Evolutionary conservation across 2,113 vertebrate species (phyloP), one percentile per base, ranked within the genome.

Genomic region (Cathartes aura): DNA sequence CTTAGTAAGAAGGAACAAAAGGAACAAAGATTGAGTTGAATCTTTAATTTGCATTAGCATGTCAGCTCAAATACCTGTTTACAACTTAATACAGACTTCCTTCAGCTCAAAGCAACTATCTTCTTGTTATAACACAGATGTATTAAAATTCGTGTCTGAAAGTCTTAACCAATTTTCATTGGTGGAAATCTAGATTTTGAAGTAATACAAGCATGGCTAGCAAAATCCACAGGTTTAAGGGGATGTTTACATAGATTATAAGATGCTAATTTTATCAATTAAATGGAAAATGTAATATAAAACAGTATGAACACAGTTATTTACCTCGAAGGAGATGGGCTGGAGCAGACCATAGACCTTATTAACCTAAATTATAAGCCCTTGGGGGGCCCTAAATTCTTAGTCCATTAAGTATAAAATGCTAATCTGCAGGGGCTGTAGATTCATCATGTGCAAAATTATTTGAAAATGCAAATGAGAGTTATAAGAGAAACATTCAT

Each of bases 351-450:
- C 53, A 20, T 4, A 76, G 82, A 82, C 91, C 93, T 96, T 72
- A 95, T 90, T 96, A 95, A 90, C 89, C 89, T 86, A 82, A 94
- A 94, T 96, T 96, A 91, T 89, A 78, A 86, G 67, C 43, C 93
- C 86, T 80, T 89, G 26, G 93, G 80, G 93, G 83, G 62, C 62
- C 62, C 75, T 96, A 89, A 95, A 95, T 92, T 96, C 82, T 75
- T 92, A 72, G n/a, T 76, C 82, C 42, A 52, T 92, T 90, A 89
- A 90, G 66, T 90, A 86, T 56, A 59, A 95, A 92, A 96, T 75
- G 66, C 34, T 94, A 63, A 92, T 83, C 95, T 94, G 89, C 74
- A 72, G 89, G 79, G 79, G 52, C 71, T 82, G 82, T 71, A 36
- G 86, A n/a, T 42, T 94, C 89, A 82, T 75, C 86, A 75, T 59